phyloP scores from a whole-genome alignment of 2,888 invertebrate species.

The Acrobasis repandana region DNA sequence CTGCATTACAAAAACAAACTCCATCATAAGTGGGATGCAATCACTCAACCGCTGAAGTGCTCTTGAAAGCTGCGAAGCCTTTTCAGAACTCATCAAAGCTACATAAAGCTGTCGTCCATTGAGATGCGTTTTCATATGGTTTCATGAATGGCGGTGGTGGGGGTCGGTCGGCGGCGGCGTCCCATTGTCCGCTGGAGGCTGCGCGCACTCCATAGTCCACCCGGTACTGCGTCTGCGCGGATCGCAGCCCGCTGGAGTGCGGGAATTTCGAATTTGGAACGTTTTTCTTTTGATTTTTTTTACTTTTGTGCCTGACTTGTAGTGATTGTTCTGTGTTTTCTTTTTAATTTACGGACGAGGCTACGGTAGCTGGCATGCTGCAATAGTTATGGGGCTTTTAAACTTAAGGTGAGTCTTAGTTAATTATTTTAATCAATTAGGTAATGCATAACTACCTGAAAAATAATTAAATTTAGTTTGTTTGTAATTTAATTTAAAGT shows the following conservation, averaged over 20 bases:
- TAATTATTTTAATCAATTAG: not conserved
- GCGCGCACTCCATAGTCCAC: slow-evolving; percentile 50
- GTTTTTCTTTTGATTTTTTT: slow-evolving; percentile 38
- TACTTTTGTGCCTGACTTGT: slow-evolving; percentile 49
- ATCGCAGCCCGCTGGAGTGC: slow-evolving; percentile 49
- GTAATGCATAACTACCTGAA: too few relatives aligned
- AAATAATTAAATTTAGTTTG: too few relatives aligned
- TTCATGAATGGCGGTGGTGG: slow-evolving; percentile 76
- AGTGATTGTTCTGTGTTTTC: slow-evolving; percentile 54
- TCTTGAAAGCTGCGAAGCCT: slow-evolving; percentile 3
- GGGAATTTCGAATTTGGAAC: slow-evolving; percentile 63
- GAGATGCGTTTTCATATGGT: slow-evolving; percentile 43
- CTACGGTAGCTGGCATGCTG: slow-evolving; percentile 61
- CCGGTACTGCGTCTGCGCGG: slow-evolving; percentile 61
- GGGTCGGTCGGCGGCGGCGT: slow-evolving; percentile 57
- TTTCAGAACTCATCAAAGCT: slow-evolving; percentile 29
- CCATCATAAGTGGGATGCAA: slow-evolving; percentile 3
- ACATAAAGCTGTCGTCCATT: slow-evolving; percentile 50
- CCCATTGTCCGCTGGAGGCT: slow-evolving; percentile 52
- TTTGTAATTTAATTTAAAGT: too few relatives aligned
- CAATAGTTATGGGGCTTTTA: slow-evolving; percentile 61
- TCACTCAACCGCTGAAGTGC: not conserved
- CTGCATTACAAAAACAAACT: not conserved
- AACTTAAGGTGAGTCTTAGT: slow-evolving; percentile 65
- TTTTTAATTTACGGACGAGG: slow-evolving; percentile 40